These are phyloP conservation scores for Lycia hirtaria DNA, from an alignment of 2,888 invertebrate species.

Conservation along the genomic window DNA sequence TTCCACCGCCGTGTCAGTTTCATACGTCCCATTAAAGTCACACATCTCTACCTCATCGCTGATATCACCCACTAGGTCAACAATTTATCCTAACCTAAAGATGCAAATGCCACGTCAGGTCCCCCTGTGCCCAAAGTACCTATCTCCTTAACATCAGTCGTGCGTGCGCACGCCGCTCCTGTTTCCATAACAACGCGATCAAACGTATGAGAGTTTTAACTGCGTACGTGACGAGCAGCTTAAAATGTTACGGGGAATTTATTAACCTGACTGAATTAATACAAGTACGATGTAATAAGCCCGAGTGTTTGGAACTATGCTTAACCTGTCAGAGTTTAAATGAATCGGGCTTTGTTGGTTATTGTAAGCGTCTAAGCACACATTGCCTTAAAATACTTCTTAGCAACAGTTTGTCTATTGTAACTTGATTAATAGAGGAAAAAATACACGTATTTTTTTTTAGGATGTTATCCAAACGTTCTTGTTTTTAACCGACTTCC, in stretches of 20 bases:
- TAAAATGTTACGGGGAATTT: constrained; percentile 57
- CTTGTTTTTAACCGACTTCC: no score
- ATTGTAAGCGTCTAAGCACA: no score
- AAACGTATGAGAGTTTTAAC: constrained; percentile 82
- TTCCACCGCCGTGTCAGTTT: no score
- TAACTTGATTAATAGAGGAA: no score
- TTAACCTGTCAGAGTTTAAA: constrained; percentile 6
- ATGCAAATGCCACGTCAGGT: neutral
- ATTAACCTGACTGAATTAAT: constrained; percentile 42
- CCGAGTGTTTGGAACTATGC: constrained; percentile 1
- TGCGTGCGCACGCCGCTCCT: constrained; percentile 6
- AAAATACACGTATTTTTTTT: no score
- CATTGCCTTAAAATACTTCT: no score
- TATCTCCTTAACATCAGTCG: constrained; percentile 61
- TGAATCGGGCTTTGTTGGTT: neutral
- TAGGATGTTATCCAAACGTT: no score
- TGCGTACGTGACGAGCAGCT: constrained; percentile 71
- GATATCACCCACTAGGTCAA: no score
- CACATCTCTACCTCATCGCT: no score
- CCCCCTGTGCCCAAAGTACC: constrained; percentile 1
- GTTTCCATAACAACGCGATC: constrained; percentile 74
- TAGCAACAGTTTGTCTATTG: no score
- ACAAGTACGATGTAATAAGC: constrained; percentile 28
- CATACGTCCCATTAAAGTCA: no score
- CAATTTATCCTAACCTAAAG: neutral